Evolutionary conservation across 2,797 vertebrate genomes (phyloP).

Genomic region (Luscinia megarhynchos): DNA sequence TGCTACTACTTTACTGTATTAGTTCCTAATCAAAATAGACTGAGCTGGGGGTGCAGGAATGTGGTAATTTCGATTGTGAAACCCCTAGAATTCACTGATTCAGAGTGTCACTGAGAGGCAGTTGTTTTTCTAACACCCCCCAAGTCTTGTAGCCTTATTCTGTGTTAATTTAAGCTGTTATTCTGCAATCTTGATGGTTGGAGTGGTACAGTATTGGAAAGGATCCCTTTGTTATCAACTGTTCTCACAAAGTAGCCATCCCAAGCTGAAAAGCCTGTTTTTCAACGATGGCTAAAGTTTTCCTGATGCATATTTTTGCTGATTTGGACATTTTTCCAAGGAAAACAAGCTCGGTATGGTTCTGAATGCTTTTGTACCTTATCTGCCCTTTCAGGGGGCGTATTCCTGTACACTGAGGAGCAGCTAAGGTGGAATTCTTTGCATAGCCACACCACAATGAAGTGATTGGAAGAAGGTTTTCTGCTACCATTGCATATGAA

Average conservation of each 20-base stretch:
- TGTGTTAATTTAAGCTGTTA: not conserved
- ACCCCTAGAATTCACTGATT: not conserved
- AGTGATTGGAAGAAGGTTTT: not conserved
- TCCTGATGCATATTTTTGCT: not conserved
- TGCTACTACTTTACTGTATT: conserved; percentile 23
- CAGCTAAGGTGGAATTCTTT: not conserved
- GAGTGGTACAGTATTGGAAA: not conserved
- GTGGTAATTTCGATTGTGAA: conserved; percentile 12
- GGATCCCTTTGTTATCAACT: not conserved
- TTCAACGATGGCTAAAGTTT: not conserved
- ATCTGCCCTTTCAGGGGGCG: not conserved
- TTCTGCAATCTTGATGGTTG: not conserved
- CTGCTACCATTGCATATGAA: not conserved
- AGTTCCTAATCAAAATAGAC: conserved; percentile 39
- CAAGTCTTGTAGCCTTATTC: not conserved
- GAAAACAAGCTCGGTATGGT: not conserved
- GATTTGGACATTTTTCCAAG: not conserved
- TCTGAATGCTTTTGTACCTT: not conserved
- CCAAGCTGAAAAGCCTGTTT: conserved; percentile 28
- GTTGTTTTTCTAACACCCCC: not conserved
- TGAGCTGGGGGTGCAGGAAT: not conserved
- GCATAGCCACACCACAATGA: not conserved
- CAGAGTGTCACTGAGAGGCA: not conserved
- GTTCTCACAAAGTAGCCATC: not conserved
- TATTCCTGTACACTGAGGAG: not conserved